Evolutionary conservation across 2,888 invertebrate genomes (phyloP).

Genomic region (Lycocerus yunnanus): DNA sequence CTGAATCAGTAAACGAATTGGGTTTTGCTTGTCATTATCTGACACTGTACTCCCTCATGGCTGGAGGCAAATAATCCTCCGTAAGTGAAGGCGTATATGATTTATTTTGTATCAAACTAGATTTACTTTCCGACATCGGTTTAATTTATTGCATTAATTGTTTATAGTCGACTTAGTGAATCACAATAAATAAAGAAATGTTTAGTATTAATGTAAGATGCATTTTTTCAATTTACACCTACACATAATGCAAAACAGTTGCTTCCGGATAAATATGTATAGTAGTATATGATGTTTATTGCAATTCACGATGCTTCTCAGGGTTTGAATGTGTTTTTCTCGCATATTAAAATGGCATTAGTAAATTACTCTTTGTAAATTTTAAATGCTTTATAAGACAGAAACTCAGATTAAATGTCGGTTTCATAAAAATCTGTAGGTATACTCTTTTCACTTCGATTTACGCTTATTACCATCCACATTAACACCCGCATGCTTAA

Average conservation of each 20-base stretch:
- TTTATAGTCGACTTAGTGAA: neutral
- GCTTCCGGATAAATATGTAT: slow-evolving; percentile 16
- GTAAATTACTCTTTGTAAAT: slow-evolving; percentile 8
- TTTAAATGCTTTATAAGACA: slow-evolving; percentile 7
- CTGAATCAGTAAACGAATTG: slow-evolving; percentile 23
- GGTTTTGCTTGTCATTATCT: slow-evolving; percentile 7
- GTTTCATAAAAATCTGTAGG: neutral
- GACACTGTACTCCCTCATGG: slow-evolving; percentile 5
- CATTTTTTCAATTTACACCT: slow-evolving; percentile 6
- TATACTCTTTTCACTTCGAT: neutral
- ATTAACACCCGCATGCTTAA: neutral
- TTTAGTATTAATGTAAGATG: neutral
- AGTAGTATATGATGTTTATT: neutral
- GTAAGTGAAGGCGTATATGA: neutral
- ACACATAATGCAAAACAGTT: slow-evolving; percentile 13
- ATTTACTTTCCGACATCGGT: slow-evolving; percentile 9
- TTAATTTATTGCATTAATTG: neutral
- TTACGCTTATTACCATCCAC: neutral
- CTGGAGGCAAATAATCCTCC: neutral
- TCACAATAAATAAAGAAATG: neutral
- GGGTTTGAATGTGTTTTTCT: neutral
- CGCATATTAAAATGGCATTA: slow-evolving; percentile 1
- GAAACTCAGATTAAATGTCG: slow-evolving; percentile 2
- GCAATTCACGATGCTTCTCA: neutral
- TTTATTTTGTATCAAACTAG: slow-evolving; percentile 8